phyloP scores from a whole-genome alignment of 2,888 invertebrate genomes.

The Rhingia campestris region DNA sequence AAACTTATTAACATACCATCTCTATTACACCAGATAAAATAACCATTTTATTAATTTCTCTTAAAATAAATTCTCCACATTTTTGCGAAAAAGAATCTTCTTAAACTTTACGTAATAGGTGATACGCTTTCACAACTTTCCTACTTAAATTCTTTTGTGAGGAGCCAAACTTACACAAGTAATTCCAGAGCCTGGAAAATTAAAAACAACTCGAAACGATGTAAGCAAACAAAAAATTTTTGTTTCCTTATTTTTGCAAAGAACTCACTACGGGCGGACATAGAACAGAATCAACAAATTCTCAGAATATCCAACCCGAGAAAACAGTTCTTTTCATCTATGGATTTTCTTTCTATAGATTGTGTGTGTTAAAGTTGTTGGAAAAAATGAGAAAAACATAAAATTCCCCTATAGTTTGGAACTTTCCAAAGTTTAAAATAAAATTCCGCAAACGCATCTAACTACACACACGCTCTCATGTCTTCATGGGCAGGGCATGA shows the following conservation, averaged over 20 bases:
- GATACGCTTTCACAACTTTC: conserved; percentile 50
- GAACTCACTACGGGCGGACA: conserved; percentile 8
- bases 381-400: conserved; percentile 7
- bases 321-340: conserved; percentile 25
- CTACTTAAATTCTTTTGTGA: conserved; percentile 44
- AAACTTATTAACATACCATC: not conserved
- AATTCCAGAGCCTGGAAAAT: conserved; percentile 54
- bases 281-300: conserved; percentile 28
- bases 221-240: not conserved
- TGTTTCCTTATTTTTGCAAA: not conserved
- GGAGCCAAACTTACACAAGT: conserved; percentile 55
- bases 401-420: conserved; percentile 36
- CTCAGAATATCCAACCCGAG: not conserved
- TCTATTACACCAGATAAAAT: not conserved
- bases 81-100: conserved; percentile 15
- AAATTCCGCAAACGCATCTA: conserved; percentile 46
- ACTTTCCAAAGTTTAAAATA: conserved; percentile 39
- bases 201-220: conserved; percentile 47
- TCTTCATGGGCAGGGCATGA: conserved; percentile 19
- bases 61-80: conserved; percentile 22
- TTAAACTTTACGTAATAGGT: conserved; percentile 50
- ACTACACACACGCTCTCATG: conserved; percentile 23
- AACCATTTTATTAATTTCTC: conserved; percentile 7
- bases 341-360: conserved; percentile 29
- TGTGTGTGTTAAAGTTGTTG: conserved; percentile 33